Evolutionary conservation across 1,140 invertebrate genomes (phyloP).

Genomic region (Lasaia peninsularis): DNA sequence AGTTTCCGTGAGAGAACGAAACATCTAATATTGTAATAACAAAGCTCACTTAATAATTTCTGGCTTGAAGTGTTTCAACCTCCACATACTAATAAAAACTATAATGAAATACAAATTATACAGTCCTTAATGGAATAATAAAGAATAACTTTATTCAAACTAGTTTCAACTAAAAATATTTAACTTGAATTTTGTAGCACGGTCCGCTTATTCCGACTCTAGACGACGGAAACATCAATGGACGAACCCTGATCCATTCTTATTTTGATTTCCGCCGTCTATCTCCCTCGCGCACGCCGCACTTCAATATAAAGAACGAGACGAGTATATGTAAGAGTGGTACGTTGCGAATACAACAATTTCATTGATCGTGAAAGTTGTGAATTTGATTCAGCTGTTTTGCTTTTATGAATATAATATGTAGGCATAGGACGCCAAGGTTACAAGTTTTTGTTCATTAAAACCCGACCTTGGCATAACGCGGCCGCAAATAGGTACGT

Average conservation of each 20-base stretch:
- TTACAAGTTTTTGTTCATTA: background rate
- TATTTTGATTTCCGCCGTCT: constrained; percentile 53
- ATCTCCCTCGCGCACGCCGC: constrained; percentile 38
- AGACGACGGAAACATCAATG: constrained; percentile 60
- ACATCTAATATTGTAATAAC: background rate
- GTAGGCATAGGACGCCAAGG: constrained; percentile 13
- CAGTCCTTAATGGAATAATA: background rate
- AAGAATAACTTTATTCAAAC: background rate
- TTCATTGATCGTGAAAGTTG: constrained; percentile 53
- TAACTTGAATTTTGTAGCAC: background rate
- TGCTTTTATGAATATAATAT: constrained; percentile 15
- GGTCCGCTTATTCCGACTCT: constrained; percentile 10
- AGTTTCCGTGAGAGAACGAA: too few species aligned
- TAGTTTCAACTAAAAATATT: background rate
- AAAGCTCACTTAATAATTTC: background rate
- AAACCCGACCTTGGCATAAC: background rate
- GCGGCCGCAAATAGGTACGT: too few species aligned
- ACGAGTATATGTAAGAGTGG: constrained; percentile 22
- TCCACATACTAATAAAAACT: background rate
- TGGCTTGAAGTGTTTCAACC: background rate
- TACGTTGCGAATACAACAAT: constrained; percentile 42
- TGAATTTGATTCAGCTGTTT: constrained; percentile 37
- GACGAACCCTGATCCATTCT: constrained; percentile 60
- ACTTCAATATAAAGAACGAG: constrained; percentile 25
- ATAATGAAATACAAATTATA: constrained; percentile 2